phyloP scores from a whole-genome alignment of 2,113 vertebrate genomes.

The Malurus melanocephalus region DNA sequence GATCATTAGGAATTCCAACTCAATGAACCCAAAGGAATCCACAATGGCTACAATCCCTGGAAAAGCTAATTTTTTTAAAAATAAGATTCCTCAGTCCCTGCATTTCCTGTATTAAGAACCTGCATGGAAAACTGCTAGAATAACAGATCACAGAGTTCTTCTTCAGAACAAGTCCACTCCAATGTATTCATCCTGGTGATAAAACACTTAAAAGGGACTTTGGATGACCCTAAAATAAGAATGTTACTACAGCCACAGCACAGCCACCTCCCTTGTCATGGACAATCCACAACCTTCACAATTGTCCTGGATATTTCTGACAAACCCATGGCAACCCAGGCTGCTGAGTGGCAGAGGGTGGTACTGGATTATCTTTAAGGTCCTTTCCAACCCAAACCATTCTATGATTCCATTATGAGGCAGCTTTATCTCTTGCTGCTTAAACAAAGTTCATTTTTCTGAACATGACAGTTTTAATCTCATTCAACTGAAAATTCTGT shows the following conservation, averaged over 20 bases:
- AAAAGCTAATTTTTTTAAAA: background rate
- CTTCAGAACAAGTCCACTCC: background rate
- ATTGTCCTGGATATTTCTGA: fast-evolving
- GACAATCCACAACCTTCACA: background rate
- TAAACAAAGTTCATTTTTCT: constrained; percentile 54
- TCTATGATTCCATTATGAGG: background rate
- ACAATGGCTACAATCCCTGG: background rate
- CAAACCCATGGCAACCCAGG: fast-evolving
- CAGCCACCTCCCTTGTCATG: background rate
- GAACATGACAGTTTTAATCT: constrained; percentile 58
- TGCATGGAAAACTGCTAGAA: background rate
- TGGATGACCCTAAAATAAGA: background rate
- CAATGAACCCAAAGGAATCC: background rate
- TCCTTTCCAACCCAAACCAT: background rate
- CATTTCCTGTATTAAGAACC: background rate
- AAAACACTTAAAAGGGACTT: background rate
- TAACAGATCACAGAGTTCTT: background rate
- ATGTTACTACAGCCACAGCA: background rate
- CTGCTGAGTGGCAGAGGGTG: background rate
- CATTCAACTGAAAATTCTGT: constrained; percentile 42
- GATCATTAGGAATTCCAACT: background rate
- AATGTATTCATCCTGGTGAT: fast-evolving
- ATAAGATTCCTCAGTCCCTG: background rate
- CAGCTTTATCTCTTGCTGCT: constrained; percentile 31
- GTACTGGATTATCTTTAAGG: background rate